Evolutionary conservation across 2,797 vertebrate genomes (phyloP), one percentile per base, ranked within the genome.

Genomic region (Pteropus rufus): DNA sequence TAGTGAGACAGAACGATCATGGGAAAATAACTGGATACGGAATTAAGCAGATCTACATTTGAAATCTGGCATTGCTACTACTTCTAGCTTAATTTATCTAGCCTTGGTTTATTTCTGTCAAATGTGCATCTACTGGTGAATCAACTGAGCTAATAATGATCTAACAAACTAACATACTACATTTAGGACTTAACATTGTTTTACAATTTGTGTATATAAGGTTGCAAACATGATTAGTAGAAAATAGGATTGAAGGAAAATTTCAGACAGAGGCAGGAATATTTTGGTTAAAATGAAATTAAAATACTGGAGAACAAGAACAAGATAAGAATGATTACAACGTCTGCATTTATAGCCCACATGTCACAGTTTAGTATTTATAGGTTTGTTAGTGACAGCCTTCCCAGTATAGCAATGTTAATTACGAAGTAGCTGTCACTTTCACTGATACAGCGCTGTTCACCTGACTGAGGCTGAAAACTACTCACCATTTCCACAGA

Each of bases 381-480:
- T 97, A 95, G 95, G 58, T 89, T 91, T 91, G 82, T 93, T 67
- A 87, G 89, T 89, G 88, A 93, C 86, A 67, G 62, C 65, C 49
- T 94, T 97, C 96, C 94, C 64, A 90, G 76, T 39, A 93, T 58
- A 97, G 91, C 83, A 23, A 79, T 82, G 83, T 65, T 89, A 97
- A 94, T 92, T 81, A 81, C 0, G 7, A 96, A 87, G 70, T 83
- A 39, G 52, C 75, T 91, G 67, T 80, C 34, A 11, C 72, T 77
- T 36, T 70, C 34, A 62, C 75, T 87, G 93, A 96, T 94, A 95
- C 52, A 79, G 46, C 41, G 1, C 58, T 79, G 58, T 95, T 79
- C 77, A 96, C 97, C 73, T 96, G 72, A 88, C 23, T 34, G 29
- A 85, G 89, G 94, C 91, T 73, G 31, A 97, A 97, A 97, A 97